Base-by-base conservation (phyloP, 2,797 vertebrate species). In the Netta rufina region DNA sequence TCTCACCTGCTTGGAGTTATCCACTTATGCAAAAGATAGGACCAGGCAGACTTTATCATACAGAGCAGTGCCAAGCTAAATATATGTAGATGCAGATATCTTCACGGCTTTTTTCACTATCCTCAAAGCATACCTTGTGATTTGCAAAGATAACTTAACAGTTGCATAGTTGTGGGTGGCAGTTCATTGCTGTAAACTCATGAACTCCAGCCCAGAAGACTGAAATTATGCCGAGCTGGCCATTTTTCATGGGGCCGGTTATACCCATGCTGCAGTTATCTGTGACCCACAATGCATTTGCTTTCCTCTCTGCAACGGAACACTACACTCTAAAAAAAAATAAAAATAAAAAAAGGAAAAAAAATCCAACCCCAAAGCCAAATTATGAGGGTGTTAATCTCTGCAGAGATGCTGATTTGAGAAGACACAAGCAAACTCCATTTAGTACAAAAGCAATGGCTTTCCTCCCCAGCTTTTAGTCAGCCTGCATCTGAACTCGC, bases 401-500 rank as follows among this genome's bases (percentile, higher is more conserved):
- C 93, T 41, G 58, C 73, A 84, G 89, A 91, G 94, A 93, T 43
- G 32, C 58, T 92, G 56, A 82, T 86, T 92, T 82, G 85, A 93
- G 90, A 95, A 93, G 94, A 90, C 89, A 92, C 65, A 92, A 92
- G 82, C 62, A 94, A 95, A 94, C 93, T 74, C 53, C 73, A 36
- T 60, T 84, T 75, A 71, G 47, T 38, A 67, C 88, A 77, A 92
- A 94, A 90, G 77, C 71, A 89, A 82, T 18, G 69, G 49, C 74
- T 93, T 83, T 94, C 54, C 73, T 65, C 38, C 56, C 51, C 25
- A 75, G 81, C 75, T 86, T 87, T 81, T 73, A 81, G 86, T 58
- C 84, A 88, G 84, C 38, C 21, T 1, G 74, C 93, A 92, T 90
- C 94, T 92, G 77, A 96, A 89, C 90, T 72, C 84, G 84, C 75